These are phyloP conservation scores for Mactra quadrangularis DNA, from an alignment of 1,140 invertebrate genomes.

Conservation along the genomic window DNA sequence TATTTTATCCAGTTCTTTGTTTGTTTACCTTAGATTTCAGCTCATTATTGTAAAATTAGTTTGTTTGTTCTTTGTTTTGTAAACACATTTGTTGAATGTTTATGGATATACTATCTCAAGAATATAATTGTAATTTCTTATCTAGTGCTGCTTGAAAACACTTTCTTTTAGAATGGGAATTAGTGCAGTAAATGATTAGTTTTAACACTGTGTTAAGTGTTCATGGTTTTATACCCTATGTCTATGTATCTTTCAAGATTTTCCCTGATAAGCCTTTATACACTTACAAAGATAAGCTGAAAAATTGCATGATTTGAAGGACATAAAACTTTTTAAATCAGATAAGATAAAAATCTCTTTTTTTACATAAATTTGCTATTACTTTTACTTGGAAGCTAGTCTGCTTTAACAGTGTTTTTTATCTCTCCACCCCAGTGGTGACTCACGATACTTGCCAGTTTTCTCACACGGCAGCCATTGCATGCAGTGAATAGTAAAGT, in stretches of 20 bases:
- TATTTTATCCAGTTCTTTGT: conserved; percentile 12
- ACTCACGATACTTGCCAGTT: not conserved
- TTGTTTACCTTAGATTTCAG: conserved; percentile 7
- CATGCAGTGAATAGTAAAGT: conserved; percentile 24
- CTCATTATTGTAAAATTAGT: conserved; percentile 18
- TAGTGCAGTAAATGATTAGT: not conserved
- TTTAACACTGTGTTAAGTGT: conserved; percentile 9
- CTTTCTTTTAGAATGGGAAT: conserved; percentile 34
- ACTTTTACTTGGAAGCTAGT: not conserved
- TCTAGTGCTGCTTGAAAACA: conserved; percentile 23
- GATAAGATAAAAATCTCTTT: conserved; percentile 28
- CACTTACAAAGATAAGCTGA: conserved; percentile 1
- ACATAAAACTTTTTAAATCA: conserved; percentile 10
- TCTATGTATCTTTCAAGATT: conserved; percentile 12
- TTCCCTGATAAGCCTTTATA: conserved; percentile 14
- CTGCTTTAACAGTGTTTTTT: too few species aligned
- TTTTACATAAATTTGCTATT: conserved; percentile 28
- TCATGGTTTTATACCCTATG: conserved; percentile 16
- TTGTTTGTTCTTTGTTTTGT: conserved; percentile 31
- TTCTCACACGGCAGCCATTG: not conserved
- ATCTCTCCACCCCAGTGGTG: not conserved
- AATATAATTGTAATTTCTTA: conserved; percentile 24
- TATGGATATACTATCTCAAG: conserved; percentile 25
- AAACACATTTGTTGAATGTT: conserved; percentile 46
- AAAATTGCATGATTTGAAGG: not conserved